Evolutionary conservation across 2,888 invertebrate species (phyloP), one percentile per base, ranked within the genome.

Genomic region (Megaustenia siamemsis): DNA sequence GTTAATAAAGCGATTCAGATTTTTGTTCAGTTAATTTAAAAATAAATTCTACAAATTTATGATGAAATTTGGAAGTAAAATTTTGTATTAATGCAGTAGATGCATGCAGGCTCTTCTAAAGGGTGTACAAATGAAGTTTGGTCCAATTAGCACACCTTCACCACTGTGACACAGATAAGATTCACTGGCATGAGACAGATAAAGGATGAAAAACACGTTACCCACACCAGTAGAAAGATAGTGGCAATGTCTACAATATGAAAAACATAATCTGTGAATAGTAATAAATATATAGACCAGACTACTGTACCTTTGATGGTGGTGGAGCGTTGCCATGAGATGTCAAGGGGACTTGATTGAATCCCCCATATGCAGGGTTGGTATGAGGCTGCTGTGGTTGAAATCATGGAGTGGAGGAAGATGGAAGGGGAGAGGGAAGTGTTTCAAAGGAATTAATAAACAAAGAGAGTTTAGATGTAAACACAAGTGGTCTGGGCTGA

Each of bases 251-350:
- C 66, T 12, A 3, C 0, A 2, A 66, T 35, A 35, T 35, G 12
- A n/a, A n/a, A 24, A 0, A 10, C n/a, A n/a, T 71, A 43, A 6
- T 15, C 40, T 71, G 40, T n/a, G 24, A 40, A 15, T 71, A 28
- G 40, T 32, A 45, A 43, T 12, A 35, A 5, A 40, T 69, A 40
- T 40, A 69, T 4, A 40, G 40, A 71, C n/a, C n/a, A 43, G 43
- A 60, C 45, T 45, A 79, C 79, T 79, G 32, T 79, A 81, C 81
- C 81, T 81, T 49, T 0, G 69, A 15, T 71, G 49, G 69, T 38
- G 53, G 43, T 35, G 69, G 71, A 8, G 69, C 32, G 71, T 40
- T 71, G 56, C 35, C 71, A 21, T 60, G 81, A 12, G 69, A 53
- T 63, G 83, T 32, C 12, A 69, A 12, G 5, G 78, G 32, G 24